Conservation (phyloP, 2,888 invertebrate species). For the Parapristionchus giblindavisi region DNA sequence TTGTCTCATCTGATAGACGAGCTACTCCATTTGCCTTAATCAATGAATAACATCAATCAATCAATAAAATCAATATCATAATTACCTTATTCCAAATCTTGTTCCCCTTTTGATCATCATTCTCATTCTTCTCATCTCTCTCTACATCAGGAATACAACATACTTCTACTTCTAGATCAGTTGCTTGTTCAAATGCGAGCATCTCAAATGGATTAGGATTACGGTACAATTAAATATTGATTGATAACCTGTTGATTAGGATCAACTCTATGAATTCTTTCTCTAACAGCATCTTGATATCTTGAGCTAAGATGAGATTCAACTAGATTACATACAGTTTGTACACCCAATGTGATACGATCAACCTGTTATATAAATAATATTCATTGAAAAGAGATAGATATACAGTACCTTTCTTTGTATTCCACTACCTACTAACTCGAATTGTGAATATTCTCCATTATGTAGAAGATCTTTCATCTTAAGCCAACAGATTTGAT, state of each 20-base stretch:
- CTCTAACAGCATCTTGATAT: slow-evolving; percentile 65
- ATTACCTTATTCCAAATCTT: too few relatives aligned
- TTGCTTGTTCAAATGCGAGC: slow-evolving; percentile 64
- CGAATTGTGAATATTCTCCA: slow-evolving; percentile 65
- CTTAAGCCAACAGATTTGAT: slow-evolving; percentile 40
- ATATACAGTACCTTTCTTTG: slow-evolving; percentile 60
- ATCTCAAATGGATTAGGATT: slow-evolving; percentile 43
- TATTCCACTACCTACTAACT: slow-evolving; percentile 68
- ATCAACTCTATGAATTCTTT: slow-evolving; percentile 65
- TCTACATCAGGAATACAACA: too few relatives aligned
- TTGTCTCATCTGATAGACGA: slow-evolving; percentile 46
- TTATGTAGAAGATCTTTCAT: slow-evolving; percentile 54
- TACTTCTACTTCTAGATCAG: slow-evolving; percentile 66
- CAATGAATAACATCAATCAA: too few relatives aligned
- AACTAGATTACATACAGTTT: slow-evolving; percentile 65
- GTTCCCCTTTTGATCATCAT: too few relatives aligned
- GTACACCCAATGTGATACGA: slow-evolving; percentile 68
- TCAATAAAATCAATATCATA: too few relatives aligned
- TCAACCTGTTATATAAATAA: slow-evolving; percentile 50
- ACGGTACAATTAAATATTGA: not conserved
- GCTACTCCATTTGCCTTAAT: slow-evolving; percentile 53
- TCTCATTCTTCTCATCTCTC: too few relatives aligned
- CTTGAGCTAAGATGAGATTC: slow-evolving; percentile 52
- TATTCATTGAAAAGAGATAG: not conserved
- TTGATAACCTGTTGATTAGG: slow-evolving; percentile 55